Conservation (phyloP, 2,888 invertebrate genomes). For the Drosophila falleni region DNA sequence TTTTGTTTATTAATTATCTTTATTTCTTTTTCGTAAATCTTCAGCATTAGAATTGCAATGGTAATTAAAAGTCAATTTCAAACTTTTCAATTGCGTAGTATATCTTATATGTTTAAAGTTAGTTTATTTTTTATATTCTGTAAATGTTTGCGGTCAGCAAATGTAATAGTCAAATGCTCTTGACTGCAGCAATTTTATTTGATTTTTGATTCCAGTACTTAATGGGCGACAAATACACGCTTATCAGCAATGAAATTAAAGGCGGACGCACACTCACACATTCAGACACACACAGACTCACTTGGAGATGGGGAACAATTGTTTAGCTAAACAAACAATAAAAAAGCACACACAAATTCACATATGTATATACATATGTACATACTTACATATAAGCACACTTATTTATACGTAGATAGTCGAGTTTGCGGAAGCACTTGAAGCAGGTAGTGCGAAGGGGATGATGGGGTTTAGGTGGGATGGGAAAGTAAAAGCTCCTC, state of each 20-base stretch:
- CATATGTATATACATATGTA: neutral
- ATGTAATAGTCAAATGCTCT: neutral
- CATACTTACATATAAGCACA: no score
- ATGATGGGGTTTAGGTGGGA: neutral
- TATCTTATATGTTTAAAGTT: no score
- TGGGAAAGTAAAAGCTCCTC: neutral
- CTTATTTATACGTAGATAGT: constrained; percentile 9
- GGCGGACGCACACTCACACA: neutral
- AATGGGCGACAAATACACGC: constrained; percentile 27
- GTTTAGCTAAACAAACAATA: constrained; percentile 49
- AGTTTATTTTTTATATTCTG: no score
- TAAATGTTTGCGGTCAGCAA: no score
- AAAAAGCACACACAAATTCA: constrained; percentile 14
- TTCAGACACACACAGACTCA: neutral
- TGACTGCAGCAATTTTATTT: neutral
- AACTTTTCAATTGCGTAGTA: no score
- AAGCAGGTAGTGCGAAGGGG: constrained; percentile 14
- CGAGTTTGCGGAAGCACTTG: constrained; percentile 62
- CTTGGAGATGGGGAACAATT: constrained; percentile 49
- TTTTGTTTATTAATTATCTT: no score
- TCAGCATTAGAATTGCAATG: no score
- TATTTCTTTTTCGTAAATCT: no score
- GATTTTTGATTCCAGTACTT: neutral
- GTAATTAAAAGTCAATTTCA: no score
- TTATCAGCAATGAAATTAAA: constrained; percentile 33